Evolutionary conservation across 2,113 vertebrate species (phyloP).

Genomic region (Cyphomyrus plagiostoma): DNA sequence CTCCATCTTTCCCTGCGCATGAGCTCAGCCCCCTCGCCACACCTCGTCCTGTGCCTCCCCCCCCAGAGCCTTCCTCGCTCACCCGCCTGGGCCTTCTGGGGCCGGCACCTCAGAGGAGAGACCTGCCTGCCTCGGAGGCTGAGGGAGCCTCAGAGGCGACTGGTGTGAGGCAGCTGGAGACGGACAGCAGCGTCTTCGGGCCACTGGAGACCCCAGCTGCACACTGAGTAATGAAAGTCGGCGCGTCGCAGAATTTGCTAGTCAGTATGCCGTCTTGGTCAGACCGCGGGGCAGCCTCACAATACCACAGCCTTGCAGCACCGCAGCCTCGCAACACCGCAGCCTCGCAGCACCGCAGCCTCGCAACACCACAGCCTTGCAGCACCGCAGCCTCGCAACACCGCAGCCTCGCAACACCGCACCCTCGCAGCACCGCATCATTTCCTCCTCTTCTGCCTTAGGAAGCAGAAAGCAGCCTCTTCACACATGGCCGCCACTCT

Average conservation of each 20-base stretch:
- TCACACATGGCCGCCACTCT: constrained; percentile 29
- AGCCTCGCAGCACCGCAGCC: no score
- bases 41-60: constrained; percentile 62
- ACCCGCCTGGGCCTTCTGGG: not conserved
- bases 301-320: no score
- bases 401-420: no score
- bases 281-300: constrained; percentile 31
- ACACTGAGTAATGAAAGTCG: not conserved
- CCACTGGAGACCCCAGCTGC: not conserved
- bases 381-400: no score
- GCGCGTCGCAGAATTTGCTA: not conserved
- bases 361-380: no score
- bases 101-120: not conserved
- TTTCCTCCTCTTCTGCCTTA: not conserved
- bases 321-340: no score
- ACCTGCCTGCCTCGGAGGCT: not conserved
- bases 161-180: not conserved
- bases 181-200: not conserved
- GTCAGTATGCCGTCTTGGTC: constrained; percentile 6
- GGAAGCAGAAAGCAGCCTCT: not conserved
- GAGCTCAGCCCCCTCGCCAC: constrained; percentile 70
- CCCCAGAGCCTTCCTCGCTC: not conserved
- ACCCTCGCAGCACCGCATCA: not conserved
- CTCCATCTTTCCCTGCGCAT: constrained; percentile 73
- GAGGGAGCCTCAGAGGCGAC: not conserved